Evolutionary conservation across 2,113 vertebrate species (phyloP).

Genomic region (Hystrix cristata): DNA sequence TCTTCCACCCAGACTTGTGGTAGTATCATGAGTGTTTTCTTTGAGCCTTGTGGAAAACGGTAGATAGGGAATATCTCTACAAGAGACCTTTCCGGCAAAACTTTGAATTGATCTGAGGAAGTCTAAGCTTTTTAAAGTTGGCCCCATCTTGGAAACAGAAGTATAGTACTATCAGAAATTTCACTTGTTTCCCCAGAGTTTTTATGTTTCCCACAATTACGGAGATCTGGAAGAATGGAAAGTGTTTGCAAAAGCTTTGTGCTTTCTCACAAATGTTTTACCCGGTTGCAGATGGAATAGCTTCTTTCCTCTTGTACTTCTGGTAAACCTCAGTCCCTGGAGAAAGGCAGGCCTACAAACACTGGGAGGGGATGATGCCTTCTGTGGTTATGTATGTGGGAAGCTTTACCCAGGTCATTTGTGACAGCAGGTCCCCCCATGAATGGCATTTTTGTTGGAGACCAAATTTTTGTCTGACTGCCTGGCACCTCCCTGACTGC

Average conservation of each 20-base stretch:
- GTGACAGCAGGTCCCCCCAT: not conserved
- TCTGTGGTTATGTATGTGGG: not conserved
- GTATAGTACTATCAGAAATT: not conserved
- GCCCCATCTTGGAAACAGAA: constrained; percentile 22
- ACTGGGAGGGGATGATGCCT: not conserved
- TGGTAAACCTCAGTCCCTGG: not conserved
- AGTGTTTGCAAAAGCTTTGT: constrained; percentile 37
- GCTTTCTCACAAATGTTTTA: constrained; percentile 60
- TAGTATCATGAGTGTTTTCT: not conserved
- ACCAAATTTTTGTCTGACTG: not conserved
- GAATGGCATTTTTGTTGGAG: constrained; percentile 7
- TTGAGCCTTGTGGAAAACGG: not conserved
- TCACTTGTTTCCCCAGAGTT: constrained; percentile 37
- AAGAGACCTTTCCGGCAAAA: not conserved
- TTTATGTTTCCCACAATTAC: constrained; percentile 24
- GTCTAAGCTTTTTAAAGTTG: not conserved
- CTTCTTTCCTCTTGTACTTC: not conserved
- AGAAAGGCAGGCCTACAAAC: constrained; percentile 7
- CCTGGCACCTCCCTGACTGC: not conserved
- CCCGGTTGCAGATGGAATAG: not conserved
- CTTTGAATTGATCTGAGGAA: not conserved
- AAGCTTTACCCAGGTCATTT: not conserved
- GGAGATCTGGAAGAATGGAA: constrained; percentile 24
- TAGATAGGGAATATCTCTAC: not conserved
- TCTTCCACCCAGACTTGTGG: not conserved